These are phyloP conservation scores for Raphicerus campestris DNA, from an alignment of 2,113 vertebrate species.

Conservation along the genomic window DNA sequence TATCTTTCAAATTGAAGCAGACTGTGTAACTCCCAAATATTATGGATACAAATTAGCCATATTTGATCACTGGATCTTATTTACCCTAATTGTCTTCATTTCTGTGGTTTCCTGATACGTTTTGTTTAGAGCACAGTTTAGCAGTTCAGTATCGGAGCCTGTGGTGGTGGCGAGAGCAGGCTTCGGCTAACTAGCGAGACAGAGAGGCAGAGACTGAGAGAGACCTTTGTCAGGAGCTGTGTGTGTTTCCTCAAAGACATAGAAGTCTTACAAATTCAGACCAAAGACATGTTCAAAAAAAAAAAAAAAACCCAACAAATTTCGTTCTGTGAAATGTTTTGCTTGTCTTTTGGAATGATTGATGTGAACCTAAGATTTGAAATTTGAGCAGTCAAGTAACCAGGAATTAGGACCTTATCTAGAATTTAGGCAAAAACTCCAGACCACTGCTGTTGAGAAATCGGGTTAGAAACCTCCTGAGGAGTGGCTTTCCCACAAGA, in stretches of 20 bases:
- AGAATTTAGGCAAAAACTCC: not conserved
- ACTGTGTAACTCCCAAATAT: slow-evolving; percentile 68
- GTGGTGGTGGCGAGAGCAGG: not conserved
- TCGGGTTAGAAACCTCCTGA: slow-evolving; percentile 39
- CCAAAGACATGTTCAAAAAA: slow-evolving; percentile 26
- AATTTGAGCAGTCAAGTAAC: slow-evolving; percentile 11
- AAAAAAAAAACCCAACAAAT: not conserved
- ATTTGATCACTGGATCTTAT: slow-evolving; percentile 68
- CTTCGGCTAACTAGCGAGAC: not conserved
- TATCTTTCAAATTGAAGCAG: slow-evolving; percentile 73
- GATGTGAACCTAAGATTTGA: slow-evolving; percentile 59
- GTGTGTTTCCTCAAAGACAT: slow-evolving; percentile 13
- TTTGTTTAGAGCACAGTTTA: slow-evolving; percentile 29
- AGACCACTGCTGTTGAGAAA: slow-evolving; percentile 53
- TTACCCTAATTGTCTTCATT: slow-evolving; percentile 63
- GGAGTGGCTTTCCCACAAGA: slow-evolving; percentile 45
- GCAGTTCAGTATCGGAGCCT: not conserved
- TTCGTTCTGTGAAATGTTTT: slow-evolving; percentile 28
- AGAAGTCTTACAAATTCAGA: not conserved
- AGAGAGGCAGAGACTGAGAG: not conserved
- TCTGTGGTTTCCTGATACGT: slow-evolving; percentile 54
- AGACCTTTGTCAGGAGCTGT: not conserved
- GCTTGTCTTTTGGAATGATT: slow-evolving; percentile 42
- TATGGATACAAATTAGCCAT: slow-evolving; percentile 70
- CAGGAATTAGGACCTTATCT: slow-evolving; percentile 49